Conservation (phyloP, 1,140 invertebrate genomes). For the Eulimnadia texana region DNA sequence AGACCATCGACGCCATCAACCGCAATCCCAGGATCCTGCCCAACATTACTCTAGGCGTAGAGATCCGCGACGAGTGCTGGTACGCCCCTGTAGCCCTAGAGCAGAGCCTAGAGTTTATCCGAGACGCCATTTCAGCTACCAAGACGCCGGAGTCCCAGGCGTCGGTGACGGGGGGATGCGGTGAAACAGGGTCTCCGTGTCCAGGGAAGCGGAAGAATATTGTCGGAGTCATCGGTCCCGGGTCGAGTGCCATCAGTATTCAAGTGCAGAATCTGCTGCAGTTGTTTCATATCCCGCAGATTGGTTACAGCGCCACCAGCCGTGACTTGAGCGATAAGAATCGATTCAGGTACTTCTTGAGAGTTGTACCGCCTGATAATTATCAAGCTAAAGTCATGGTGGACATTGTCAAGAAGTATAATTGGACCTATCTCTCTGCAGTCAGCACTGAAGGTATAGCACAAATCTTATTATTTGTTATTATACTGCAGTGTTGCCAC, state of each 20-base stretch:
- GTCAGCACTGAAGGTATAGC: slow-evolving; percentile 60
- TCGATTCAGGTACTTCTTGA: slow-evolving; percentile 59
- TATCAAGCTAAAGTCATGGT: slow-evolving; percentile 63
- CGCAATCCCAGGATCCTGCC: slow-evolving; percentile 31
- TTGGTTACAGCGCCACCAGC: slow-evolving; percentile 66
- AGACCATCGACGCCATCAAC: slow-evolving; percentile 42
- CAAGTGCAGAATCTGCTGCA: slow-evolving; percentile 69
- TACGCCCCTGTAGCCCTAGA: slow-evolving; percentile 59
- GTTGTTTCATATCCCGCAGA: slow-evolving; percentile 62
- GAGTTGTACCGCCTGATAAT: slow-evolving; percentile 66
- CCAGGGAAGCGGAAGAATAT: slow-evolving; percentile 33
- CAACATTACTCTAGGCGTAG: slow-evolving; percentile 51
- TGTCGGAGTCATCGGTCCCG: slow-evolving; percentile 53
- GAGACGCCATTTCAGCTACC: slow-evolving; percentile 43
- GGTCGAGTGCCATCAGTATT: slow-evolving; percentile 47
- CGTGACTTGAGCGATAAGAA: slow-evolving; percentile 60
- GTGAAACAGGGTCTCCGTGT: slow-evolving; percentile 13
- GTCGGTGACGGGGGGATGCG: neutral
- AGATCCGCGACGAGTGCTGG: slow-evolving; percentile 69
- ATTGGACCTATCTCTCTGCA: slow-evolving; percentile 73
- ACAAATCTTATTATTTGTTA: slow-evolving; percentile 12
- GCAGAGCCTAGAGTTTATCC: slow-evolving; percentile 57
- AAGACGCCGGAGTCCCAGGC: slow-evolving; percentile 16
- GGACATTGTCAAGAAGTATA: slow-evolving; percentile 51
- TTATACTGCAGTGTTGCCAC: too few species aligned